A percentile compares a stretch with the other conserved stretches of the same genome.
Evolutionary conservation across 2,113 vertebrate species (phyloP).

Genomic region (Ploceus nigricollis): DNA sequence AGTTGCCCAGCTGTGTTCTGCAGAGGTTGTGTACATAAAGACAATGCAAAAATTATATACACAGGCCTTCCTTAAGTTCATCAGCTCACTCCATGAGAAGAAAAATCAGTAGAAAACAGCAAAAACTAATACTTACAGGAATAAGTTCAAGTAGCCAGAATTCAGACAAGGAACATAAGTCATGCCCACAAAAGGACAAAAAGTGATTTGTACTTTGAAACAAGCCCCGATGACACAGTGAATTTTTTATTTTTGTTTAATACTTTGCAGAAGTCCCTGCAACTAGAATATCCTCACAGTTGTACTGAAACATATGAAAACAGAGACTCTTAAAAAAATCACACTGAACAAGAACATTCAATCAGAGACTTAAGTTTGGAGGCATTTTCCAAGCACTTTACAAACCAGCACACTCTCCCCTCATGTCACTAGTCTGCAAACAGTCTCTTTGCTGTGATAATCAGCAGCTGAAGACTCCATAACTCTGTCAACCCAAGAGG

Average conservation of each 20-base stretch:
- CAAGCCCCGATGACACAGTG: not conserved
- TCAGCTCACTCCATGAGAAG: not conserved
- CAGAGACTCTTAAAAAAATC: not conserved
- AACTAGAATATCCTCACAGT: not conserved
- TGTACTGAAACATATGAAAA: not conserved
- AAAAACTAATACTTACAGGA: not conserved
- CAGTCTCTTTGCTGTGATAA: not conserved
- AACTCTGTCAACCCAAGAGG: not conserved
- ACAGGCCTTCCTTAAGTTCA: not conserved
- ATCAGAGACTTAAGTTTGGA: not conserved
- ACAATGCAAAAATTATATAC: not conserved
- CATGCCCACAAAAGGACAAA: not conserved
- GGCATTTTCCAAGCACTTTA: not conserved
- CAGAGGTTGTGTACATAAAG: not conserved
- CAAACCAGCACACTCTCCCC: not conserved
- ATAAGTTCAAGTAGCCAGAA: not conserved
- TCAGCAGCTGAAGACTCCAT: not conserved
- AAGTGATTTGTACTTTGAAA: slow-evolving; percentile 8
- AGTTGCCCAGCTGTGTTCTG: not conserved
- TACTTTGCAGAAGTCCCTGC: not conserved
- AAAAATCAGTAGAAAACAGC: slow-evolving; percentile 1
- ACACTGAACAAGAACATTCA: not conserved
- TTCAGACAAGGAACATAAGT: not conserved
- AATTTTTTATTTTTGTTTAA: not conserved
- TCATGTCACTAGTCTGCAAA: not conserved